Conservation (phyloP, 2,888 invertebrate genomes). For the Melanotus villosus region DNA sequence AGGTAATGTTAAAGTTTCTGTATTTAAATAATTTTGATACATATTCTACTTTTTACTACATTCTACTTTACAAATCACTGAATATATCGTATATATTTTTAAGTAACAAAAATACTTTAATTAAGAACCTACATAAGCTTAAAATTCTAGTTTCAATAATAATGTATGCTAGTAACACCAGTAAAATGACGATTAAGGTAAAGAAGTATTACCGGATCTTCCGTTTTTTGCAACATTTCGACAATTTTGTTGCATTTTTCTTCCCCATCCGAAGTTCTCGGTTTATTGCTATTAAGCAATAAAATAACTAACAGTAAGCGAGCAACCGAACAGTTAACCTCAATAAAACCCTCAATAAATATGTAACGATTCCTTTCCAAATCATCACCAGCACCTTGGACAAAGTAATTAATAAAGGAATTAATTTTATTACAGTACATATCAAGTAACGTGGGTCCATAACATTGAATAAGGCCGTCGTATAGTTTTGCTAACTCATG, state of each 20-base stretch:
- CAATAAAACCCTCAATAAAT: constrained; percentile 13
- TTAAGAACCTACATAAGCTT: no score
- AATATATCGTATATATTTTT: no score
- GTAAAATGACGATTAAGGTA: constrained; percentile 22
- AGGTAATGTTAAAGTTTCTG: no score
- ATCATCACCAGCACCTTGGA: not conserved
- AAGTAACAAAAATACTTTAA: no score
- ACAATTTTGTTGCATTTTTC: constrained; percentile 18
- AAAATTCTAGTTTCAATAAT: no score
- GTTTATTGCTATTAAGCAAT: constrained; percentile 3
- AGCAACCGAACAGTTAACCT: not conserved
- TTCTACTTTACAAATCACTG: no score
- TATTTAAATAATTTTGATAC: no score
- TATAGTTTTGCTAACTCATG: constrained; percentile 14
- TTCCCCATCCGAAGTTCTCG: not conserved
- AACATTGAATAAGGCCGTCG: not conserved
- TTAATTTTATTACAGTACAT: no score
- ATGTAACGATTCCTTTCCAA: not conserved
- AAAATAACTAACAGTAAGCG: constrained; percentile 22
- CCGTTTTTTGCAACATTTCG: not conserved
- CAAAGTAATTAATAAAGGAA: no score
- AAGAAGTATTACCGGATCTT: constrained; percentile 19
- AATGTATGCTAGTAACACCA: no score
- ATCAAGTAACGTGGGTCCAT: not conserved
- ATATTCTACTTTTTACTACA: no score